A percentile compares a stretch with the other conserved stretches of the same genome.
These are phyloP conservation scores for Athrips mouffetella DNA, from an alignment of 2,888 invertebrate genomes.

Conservation along the genomic window DNA sequence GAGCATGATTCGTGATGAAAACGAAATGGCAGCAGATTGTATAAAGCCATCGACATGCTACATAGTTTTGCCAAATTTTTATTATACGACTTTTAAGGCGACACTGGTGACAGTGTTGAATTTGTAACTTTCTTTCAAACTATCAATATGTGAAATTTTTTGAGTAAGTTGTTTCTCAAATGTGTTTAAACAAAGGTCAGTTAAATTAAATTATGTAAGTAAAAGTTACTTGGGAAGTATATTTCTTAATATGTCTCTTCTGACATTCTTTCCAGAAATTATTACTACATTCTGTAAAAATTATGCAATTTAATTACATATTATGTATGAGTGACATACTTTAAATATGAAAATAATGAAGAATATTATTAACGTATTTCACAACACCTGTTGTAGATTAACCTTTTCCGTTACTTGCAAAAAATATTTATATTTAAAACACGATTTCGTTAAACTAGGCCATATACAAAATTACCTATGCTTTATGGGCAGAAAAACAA, in stretches of 20 bases:
- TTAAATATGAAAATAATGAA: too few species aligned
- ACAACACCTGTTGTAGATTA: too few species aligned
- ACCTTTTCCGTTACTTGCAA: neutral
- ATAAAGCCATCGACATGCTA: too few species aligned
- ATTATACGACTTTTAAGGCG: too few species aligned
- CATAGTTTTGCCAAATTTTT: too few species aligned
- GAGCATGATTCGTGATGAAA: neutral
- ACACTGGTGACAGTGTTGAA: neutral
- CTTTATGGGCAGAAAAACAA: conserved; percentile 12
- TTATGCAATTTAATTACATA: neutral
- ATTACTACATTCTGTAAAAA: neutral
- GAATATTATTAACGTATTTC: neutral
- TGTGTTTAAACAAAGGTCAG: neutral
- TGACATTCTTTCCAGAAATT: neutral
- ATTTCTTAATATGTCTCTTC: neutral
- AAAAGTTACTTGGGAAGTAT: neutral
- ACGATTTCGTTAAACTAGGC: neutral
- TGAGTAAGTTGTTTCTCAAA: too few species aligned
- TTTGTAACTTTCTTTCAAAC: neutral
- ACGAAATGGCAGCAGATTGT: too few species aligned
- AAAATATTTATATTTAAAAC: neutral
- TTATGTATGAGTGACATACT: too few species aligned
- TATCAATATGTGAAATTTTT: too few species aligned
- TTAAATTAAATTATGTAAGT: neutral
- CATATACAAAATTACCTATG: conserved; percentile 3